Conservation (phyloP, 30 jellyfish, hydroid and myxozoan genomes). For the Aurelia aurita region DNA sequence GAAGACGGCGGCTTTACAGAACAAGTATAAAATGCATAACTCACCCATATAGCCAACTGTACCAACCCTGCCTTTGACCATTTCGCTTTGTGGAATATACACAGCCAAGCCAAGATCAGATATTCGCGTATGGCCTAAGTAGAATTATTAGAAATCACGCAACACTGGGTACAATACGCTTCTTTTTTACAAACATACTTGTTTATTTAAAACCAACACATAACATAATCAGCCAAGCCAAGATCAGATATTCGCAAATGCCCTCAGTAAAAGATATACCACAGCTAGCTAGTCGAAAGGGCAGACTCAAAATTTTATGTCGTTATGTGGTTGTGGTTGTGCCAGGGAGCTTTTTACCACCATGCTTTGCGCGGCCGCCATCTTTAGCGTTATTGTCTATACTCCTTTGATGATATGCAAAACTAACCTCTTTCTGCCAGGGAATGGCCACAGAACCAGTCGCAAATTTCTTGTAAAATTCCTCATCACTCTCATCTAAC, state of each 20-base stretch:
- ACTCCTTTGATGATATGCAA: too few relatives aligned
- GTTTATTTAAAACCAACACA: too few relatives aligned
- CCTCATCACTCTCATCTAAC: slow-evolving; percentile 85
- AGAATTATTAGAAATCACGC: background rate
- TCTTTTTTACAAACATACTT: too few relatives aligned
- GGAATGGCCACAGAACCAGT: slow-evolving; percentile 97
- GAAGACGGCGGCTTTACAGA: too few relatives aligned
- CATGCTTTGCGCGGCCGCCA: too few relatives aligned
- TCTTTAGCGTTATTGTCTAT: too few relatives aligned
- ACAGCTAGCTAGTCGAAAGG: too few relatives aligned
- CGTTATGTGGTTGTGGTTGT: too few relatives aligned
- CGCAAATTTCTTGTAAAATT: slow-evolving; percentile 91
- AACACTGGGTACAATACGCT: too few relatives aligned
- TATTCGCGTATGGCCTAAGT: slow-evolving; percentile 91
- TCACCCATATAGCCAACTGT: slow-evolving; percentile 99
- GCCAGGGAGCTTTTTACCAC: too few relatives aligned
- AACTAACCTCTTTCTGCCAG: slow-evolving; percentile 97
- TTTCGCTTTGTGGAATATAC: slow-evolving; percentile 92
- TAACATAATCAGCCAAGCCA: too few relatives aligned
- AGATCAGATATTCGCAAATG: background rate
- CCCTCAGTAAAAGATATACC: background rate
- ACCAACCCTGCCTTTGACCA: slow-evolving; percentile 99
- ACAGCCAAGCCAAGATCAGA: slow-evolving; percentile 99
- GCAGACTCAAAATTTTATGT: too few relatives aligned
- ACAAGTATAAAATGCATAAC: background rate